Base-by-base conservation (phyloP, 2,888 invertebrate species). In the Amphimallon solstitiale region DNA sequence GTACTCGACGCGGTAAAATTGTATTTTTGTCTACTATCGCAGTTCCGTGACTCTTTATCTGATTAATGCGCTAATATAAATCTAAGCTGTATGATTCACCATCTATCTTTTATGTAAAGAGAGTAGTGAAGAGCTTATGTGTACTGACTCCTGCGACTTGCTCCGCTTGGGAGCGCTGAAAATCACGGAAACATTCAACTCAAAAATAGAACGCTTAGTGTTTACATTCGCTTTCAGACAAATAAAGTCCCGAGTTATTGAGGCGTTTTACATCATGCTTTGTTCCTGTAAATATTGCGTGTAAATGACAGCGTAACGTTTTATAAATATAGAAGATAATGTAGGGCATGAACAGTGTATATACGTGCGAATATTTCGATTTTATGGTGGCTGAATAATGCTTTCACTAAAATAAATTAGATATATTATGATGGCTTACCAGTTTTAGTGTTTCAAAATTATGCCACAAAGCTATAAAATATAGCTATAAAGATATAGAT, bases 221-320 rank as follows among this genome's bases (percentile, higher is more conserved):
- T 59, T 59, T 59, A 43, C 56, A 59, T 59, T 59, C 45, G 43
- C 40, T 59, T 59, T 59, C 56, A 59, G 43, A 29, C 56, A 59
- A 59, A 59, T 59, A 59, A 59, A 59, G 56, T 15, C 56, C 23
- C 29, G 15, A 59, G 56, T 59, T 59, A 59, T 45, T 43, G 56
- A 43, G 29, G 56, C 56, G 56, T 59, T 59, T 43, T 59, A 59
- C 56, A 59, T 34, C 56, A 45, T 15, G 56, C 56, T 59, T 59
- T 59, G 56, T 59, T 59, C 56, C 56, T 59, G 56, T 43, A 59
- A 59, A 59, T 59, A 59, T 59, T 59, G 56, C 56, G 43, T 59
- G 45, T 43, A 59, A 43, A 56, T 56, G 56, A 59, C 56, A 59
- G 29, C 56, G 56, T 29, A 34, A 12, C 56, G 56, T 10, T 43